Base-by-base conservation (phyloP, 2,888 invertebrate species). In the Heliconius erato region DNA sequence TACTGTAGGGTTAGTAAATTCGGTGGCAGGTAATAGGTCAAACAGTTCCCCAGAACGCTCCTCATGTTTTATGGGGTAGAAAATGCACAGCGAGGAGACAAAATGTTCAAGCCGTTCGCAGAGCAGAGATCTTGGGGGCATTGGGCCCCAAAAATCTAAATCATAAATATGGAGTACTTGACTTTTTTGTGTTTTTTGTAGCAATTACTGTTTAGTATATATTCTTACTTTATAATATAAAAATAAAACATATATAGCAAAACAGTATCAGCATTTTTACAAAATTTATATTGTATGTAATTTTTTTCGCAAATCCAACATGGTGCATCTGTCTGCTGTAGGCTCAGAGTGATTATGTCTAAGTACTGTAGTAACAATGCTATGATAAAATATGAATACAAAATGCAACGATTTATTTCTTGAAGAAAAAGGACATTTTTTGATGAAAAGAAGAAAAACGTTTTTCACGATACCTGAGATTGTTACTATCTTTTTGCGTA, bases 401-500 rank as follows among this genome's bases (percentile, higher is more conserved):
- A 72, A 72, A 72, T 49, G 44, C 44, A 72, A 49, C 44, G 19
- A 40, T 63, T 35, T 76, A 63, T 59, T 35, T 76, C 14, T 2
- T 40, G 63, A 63, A 63, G 72, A 44, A 76, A 35, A 76, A 63
- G n/a, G n/a, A 35, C 9, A 63, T 35, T 40, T 76, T 76, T 26
- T 40, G 35, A 40, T 63, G 63, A 63, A 72, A 40, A 19, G 26
- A 63, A 40, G 40, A 63, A 49, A 67, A 67, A 67, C 44, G 44
- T 78, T 28, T 65, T 78, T 11, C 44, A 28, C 7, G 49, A 49
- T 78, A 78, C 67, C 78, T 78, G 78, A 49, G 19, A 65, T 49
- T 67, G 44, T 78, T 44, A 78, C 63, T 78, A 78, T 67, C 77
- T 67, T 77, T 77, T 78, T 78, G 28, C 65, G 78, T 65, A 78